phyloP scores from a whole-genome alignment of 2,113 vertebrate species.

The Misgurnus mizolepis region DNA sequence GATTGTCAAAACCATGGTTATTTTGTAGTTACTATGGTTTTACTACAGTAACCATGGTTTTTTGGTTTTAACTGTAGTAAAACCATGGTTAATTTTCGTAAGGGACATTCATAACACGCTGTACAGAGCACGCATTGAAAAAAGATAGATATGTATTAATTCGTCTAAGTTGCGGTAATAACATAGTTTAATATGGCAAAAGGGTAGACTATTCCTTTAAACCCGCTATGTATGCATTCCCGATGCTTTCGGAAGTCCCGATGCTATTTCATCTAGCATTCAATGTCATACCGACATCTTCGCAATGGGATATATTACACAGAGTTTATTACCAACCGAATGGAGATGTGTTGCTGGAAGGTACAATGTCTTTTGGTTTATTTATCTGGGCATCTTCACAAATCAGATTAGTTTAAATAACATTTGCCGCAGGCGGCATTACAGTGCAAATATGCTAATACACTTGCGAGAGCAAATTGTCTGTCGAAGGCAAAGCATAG shows the following conservation, averaged over 20 bases:
- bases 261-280: conserved; percentile 28
- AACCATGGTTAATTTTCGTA: no score
- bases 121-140: no score
- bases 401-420: conserved; percentile 61
- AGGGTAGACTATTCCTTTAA: no score
- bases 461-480: conserved; percentile 25
- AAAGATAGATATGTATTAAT: no score
- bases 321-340: conserved; percentile 51
- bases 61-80: no score
- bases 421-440: conserved; percentile 44
- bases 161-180: no score
- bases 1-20: no score
- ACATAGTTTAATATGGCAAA: no score
- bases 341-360: conserved; percentile 48
- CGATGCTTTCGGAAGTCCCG: conserved; percentile 9
- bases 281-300: conserved; percentile 17
- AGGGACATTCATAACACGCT: no score
- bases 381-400: conserved; percentile 54
- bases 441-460: conserved; percentile 43
- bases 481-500: conserved; percentile 25
- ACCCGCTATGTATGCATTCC: background rate
- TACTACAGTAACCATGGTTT: no score
- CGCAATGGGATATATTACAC: conserved; percentile 22
- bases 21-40: no score
- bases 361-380: conserved; percentile 45